Evolutionary conservation across 2,888 invertebrate genomes (phyloP).

Genomic region (Archips xylosteana): DNA sequence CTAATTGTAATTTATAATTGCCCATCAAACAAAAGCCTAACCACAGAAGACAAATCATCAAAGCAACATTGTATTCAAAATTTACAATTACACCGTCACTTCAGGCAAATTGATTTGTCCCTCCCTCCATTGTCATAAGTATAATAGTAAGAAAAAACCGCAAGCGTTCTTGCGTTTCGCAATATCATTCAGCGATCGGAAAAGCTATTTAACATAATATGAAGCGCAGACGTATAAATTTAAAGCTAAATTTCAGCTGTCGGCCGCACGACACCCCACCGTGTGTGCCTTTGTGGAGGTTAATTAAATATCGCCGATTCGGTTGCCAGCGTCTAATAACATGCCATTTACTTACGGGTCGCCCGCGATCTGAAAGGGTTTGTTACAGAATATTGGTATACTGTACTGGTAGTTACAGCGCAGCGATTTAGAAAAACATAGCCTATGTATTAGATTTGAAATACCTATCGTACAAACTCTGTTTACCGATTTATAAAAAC

Average conservation of each 20-base stretch:
- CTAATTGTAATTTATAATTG: too few relatives aligned
- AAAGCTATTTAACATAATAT: slow-evolving; percentile 7
- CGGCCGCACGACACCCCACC: slow-evolving; percentile 1
- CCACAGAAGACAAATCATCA: neutral
- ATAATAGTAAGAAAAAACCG: neutral
- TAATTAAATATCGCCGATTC: slow-evolving; percentile 19
- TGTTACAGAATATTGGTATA: neutral
- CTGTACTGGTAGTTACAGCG: neutral
- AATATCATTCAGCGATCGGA: slow-evolving; percentile 2
- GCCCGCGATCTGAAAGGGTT: neutral
- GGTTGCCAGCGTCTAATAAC: slow-evolving; percentile 3
- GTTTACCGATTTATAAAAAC: too few relatives aligned
- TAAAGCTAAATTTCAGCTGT: slow-evolving; percentile 12
- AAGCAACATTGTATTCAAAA: neutral
- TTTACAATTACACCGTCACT: neutral
- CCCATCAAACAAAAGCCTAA: too few relatives aligned
- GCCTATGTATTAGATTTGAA: too few relatives aligned
- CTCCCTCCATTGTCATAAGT: neutral
- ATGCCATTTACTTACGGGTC: slow-evolving; percentile 1
- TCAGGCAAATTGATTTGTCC: neutral
- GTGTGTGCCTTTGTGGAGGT: slow-evolving; percentile 1
- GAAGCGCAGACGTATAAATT: slow-evolving; percentile 5
- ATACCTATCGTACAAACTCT: neutral
- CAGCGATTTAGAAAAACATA: neutral
- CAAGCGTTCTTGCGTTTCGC: neutral